These are phyloP conservation scores for Vidua chalybeata DNA, from an alignment of 2,113 vertebrate species.

Conservation along the genomic window DNA sequence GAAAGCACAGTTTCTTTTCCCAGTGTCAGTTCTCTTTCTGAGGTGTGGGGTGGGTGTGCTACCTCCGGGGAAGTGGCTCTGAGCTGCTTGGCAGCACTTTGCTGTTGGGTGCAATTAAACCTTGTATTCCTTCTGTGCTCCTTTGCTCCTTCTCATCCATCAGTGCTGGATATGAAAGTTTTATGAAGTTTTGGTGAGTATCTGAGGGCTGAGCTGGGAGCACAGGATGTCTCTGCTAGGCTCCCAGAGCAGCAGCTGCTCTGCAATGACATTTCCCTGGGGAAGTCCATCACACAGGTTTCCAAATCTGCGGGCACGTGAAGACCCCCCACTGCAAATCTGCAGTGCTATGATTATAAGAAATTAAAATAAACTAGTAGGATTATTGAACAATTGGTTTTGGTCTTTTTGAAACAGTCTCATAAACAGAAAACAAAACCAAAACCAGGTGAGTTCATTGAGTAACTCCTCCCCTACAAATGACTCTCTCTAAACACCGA, in stretches of 20 bases:
- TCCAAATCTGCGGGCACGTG: rapidly evolving
- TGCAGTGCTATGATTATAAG: neutral
- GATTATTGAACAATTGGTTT: neutral
- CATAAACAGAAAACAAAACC: neutral
- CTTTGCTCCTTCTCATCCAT: neutral
- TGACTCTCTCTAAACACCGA: neutral
- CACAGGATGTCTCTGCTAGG: neutral
- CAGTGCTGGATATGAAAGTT: rapidly evolving
- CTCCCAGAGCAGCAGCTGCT: neutral
- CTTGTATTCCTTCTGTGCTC: neutral
- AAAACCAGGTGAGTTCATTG: neutral
- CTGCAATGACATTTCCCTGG: neutral
- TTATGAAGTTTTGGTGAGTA: neutral
- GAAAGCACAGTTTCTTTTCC: neutral
- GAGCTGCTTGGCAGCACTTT: neutral
- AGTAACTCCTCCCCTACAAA: neutral
- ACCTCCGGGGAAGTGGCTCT: neutral
- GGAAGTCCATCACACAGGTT: neutral
- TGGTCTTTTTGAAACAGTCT: neutral
- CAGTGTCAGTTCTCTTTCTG: neutral
- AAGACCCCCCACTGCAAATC: neutral
- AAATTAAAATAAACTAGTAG: neutral
- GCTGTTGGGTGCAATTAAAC: neutral
- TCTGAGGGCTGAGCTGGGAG: rapidly evolving
- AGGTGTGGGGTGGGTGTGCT: neutral